phyloP scores from a whole-genome alignment of 1,140 invertebrate species.

The Penaeus vannamei region DNA sequence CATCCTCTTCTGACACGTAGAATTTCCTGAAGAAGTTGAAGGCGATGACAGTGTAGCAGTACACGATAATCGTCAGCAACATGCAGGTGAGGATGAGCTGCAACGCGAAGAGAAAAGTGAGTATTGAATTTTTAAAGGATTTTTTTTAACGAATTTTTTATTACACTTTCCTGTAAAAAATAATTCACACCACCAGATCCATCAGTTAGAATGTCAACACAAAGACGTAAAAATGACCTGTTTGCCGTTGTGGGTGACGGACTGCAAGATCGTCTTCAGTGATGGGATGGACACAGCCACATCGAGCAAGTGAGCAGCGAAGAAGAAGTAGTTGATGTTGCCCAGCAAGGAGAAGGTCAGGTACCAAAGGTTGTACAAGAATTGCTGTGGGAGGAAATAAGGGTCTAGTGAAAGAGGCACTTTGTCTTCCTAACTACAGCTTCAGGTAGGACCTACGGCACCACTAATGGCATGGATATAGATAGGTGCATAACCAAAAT shows the following conservation, averaged over 20 bases:
- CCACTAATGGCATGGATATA: too few relatives aligned
- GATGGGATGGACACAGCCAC: constrained; percentile 99
- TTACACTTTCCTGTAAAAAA: too few relatives aligned
- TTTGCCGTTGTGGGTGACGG: constrained; percentile 99
- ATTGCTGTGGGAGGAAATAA: constrained; percentile 79
- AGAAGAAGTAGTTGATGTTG: constrained; percentile 99
- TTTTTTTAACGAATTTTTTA: too few relatives aligned
- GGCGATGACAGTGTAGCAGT: constrained; percentile 99
- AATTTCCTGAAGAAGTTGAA: constrained; percentile 99
- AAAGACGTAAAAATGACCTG: constrained; percentile 77
- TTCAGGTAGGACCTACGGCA: too few relatives aligned
- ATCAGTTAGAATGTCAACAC: constrained; percentile 72
- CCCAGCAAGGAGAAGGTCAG: constrained; percentile 97
- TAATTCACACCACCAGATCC: too few relatives aligned
- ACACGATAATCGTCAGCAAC: constrained; percentile 97
- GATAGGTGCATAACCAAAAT: too few relatives aligned
- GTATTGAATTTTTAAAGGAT: not conserved
- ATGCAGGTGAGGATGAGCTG: constrained; percentile 96
- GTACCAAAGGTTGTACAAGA: constrained; percentile 98
- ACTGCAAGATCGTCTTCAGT: constrained; percentile 97
- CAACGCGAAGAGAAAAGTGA: constrained; percentile 56
- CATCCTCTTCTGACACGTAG: constrained; percentile 92
- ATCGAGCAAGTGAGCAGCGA: constrained; percentile 97
- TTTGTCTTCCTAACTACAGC: too few relatives aligned
- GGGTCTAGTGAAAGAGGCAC: not conserved